Base-by-base conservation (phyloP, 1,140 invertebrate species). In the Orius laevigatus region DNA sequence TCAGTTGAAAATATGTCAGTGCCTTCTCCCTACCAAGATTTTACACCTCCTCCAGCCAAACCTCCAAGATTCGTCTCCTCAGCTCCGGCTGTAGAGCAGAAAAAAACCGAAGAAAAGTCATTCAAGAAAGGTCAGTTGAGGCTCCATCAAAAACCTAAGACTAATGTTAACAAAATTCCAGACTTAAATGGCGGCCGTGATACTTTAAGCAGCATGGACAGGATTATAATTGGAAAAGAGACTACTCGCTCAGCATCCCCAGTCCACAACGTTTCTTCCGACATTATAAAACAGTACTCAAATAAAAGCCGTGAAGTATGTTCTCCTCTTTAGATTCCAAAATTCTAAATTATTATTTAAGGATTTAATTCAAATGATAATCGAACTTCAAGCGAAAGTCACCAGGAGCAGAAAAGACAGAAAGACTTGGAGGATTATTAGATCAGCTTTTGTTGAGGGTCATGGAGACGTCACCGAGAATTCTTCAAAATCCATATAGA, bases 361-460 rank as follows among this genome's bases (percentile, higher is more conserved):
- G 84, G 89, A 94, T 63, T 69, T 95, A 2, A 84, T 94, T 60
- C 73, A 88, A 44, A 67, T 87, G 60, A 74, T 87, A 16, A 73
- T 81, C 53, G 78, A 80, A 39, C 70, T 89, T 48, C 84, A 91
- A 66, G 72, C 70, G 44, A 79, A 83, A 56, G 71, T 90, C 25
- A 73, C 86, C 53, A 71, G 78, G 77, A 88, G 54, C 85, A 84
- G 53, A 84, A 86, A 60, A 85, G 88, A 59, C 69, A 53, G 25
- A 78, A 79, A 57, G 90, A 94, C 62, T 66, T 94, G 47, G 89
- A 95, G 64, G 86, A 91, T 61, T 95, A 95, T 67, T 95, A 53
- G 90, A 94, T 63, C 80, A 86, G 53, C 64, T 94, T 19, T 64
- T 95, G 20, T 66, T 93, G 20, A 73, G 88, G 52, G 90, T 95